phyloP scores from a whole-genome alignment of 2,888 invertebrate species.

The Amphiduros pacificus region DNA sequence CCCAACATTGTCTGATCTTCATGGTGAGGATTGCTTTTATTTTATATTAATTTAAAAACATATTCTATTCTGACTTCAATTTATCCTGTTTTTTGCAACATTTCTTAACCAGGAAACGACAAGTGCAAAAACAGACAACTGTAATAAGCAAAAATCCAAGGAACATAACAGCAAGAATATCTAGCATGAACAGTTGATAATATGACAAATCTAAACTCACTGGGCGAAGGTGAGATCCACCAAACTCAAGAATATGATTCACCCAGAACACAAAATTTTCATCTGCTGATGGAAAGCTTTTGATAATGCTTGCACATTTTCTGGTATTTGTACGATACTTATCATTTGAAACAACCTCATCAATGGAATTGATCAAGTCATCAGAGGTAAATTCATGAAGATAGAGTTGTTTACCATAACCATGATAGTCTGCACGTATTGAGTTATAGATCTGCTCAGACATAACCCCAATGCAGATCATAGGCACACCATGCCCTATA shows the following conservation, averaged over 20 bases:
- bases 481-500: background rate
- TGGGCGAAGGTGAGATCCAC: conserved; percentile 7
- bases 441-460: background rate
- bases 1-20: too few species aligned
- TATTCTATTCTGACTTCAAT: too few species aligned
- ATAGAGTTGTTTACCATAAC: background rate
- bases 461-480: background rate
- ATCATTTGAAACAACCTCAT: background rate
- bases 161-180: conserved; percentile 9
- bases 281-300: conserved; percentile 8
- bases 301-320: conserved; percentile 9
- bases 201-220: conserved; percentile 9
- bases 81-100: too few species aligned
- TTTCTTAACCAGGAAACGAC: too few species aligned
- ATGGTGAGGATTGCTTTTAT: too few species aligned
- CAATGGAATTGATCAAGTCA: background rate
- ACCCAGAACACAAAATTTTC: conserved; percentile 16
- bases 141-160: background rate
- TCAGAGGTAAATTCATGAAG: background rate
- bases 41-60: too few species aligned
- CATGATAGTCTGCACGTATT: background rate
- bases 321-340: conserved; percentile 3
- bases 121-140: background rate
- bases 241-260: conserved; percentile 11
- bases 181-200: conserved; percentile 11